Conservation (phyloP, 2,113 vertebrate genomes). For the Sialia sialis region DNA sequence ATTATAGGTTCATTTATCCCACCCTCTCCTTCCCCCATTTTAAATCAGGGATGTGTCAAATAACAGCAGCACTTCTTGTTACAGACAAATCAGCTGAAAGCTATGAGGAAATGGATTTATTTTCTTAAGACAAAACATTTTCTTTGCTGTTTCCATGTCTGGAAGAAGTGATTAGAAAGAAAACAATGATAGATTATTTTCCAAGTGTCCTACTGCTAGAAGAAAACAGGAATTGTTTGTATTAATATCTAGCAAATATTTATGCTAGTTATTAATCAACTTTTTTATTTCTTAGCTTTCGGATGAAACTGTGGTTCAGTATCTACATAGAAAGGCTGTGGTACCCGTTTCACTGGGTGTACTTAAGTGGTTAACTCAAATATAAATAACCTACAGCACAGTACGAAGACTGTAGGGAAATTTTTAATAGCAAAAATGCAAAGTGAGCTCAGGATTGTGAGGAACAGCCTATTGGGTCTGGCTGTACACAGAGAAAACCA, state of each 20-base stretch:
- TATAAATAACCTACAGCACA: not conserved
- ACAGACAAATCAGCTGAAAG: not conserved
- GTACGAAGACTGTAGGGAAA: not conserved
- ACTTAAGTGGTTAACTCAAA: not conserved
- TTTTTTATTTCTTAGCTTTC: not conserved
- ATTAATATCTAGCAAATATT: not conserved
- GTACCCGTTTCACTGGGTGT: not conserved
- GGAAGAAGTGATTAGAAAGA: not conserved
- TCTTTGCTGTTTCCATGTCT: not conserved
- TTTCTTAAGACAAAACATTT: not conserved
- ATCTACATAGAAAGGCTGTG: not conserved
- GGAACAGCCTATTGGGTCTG: not conserved
- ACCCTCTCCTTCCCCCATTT: fast-evolving
- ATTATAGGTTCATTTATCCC: not conserved
- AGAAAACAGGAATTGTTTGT: not conserved
- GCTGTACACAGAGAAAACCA: not conserved
- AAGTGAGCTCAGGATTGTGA: not conserved
- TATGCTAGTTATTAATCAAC: not conserved
- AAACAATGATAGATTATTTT: not conserved
- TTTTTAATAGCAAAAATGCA: not conserved
- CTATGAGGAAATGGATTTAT: not conserved
- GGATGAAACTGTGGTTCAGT: not conserved
- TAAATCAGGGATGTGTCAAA: not conserved
- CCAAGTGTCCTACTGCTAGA: not conserved
- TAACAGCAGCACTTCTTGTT: not conserved